Conservation (phyloP, 1,140 invertebrate species). For the Medauroidea extradentata region DNA sequence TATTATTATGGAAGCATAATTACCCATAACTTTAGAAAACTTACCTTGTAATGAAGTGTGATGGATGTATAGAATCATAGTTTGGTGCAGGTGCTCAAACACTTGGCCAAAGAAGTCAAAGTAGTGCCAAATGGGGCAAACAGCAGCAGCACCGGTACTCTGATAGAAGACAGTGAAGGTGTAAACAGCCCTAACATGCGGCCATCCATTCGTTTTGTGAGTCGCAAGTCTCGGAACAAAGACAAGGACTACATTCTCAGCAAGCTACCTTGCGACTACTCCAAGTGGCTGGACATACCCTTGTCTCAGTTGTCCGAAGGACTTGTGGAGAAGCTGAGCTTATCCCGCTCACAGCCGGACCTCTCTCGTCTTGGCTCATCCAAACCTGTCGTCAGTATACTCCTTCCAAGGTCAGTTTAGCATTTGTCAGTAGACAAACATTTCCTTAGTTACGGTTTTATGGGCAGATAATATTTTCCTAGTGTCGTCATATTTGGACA, state of each 20-base stretch:
- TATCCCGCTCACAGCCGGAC: slow-evolving; percentile 79
- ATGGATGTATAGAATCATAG: too few species aligned
- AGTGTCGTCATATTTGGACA: too few species aligned
- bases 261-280: slow-evolving; percentile 31
- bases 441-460: too few species aligned
- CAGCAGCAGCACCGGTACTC: not conserved
- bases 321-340: slow-evolving; percentile 54
- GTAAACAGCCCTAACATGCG: not conserved
- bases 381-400: not conserved
- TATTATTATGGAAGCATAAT: too few species aligned
- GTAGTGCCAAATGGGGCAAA: slow-evolving; percentile 30
- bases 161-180: not conserved
- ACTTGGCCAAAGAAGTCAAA: slow-evolving; percentile 77
- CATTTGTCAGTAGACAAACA: too few species aligned
- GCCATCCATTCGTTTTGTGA: slow-evolving; percentile 1
- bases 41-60: not conserved
- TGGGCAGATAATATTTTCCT: too few species aligned
- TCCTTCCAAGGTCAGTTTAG: too few species aligned
- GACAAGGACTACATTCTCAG: not conserved
- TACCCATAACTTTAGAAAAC: not conserved
- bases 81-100: slow-evolving; percentile 66
- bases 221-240: not conserved
- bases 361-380: slow-evolving; percentile 32
- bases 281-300: slow-evolving; percentile 36
- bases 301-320: slow-evolving; percentile 42